Base-by-base conservation (phyloP, 2,113 vertebrate genomes). In the Mormoops blainvillei region DNA sequence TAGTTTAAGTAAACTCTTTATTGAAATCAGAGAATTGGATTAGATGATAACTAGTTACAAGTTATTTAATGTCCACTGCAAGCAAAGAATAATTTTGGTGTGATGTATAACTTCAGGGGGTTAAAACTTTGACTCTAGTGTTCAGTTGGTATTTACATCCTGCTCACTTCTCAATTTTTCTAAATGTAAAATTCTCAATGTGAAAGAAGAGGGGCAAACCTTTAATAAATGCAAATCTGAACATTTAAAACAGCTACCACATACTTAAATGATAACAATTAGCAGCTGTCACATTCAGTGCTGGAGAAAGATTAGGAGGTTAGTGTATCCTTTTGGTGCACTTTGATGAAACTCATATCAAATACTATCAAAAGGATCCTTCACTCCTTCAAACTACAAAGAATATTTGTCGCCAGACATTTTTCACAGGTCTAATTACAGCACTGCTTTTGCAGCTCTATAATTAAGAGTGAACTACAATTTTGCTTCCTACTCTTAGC, bases 381-480 rank as follows among this genome's bases (percentile, higher is more conserved):
- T 96, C 91, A 96, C 97, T 95, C 94, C 94, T 97, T 95, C 89
- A 90, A 94, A 97, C 96, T 97, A 96, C 96, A 98, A 97, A 98
- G 97, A 94, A 95, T 96, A 96, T 95, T 78, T 96, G 74, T 95
- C 5, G 76, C 95, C 87, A 97, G 97, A 97, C 97, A 93, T 93
- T 95, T 97, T 98, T 98, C 97, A 96, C 95, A 97, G 86, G 74
- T 97, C 97, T 98, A 98, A 98, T 97, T 97, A 96, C 89, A 97
- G 86, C 19, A 8, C 78, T 94, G 78, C 87, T 90, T 91, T 97
- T 95, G 89, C 91, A 97, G 91, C 94, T 89, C 89, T 97, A 97
- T 96, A 98, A 97, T 97, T 97, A 97, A 98, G 96, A 93, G 80
- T 95, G 93, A 97, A 94, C 82, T 97, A 96, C 96, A 97, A 96